These are phyloP conservation scores for Caenorhabditis afra DNA, from an alignment of 2,888 invertebrate genomes.

Conservation along the genomic window DNA sequence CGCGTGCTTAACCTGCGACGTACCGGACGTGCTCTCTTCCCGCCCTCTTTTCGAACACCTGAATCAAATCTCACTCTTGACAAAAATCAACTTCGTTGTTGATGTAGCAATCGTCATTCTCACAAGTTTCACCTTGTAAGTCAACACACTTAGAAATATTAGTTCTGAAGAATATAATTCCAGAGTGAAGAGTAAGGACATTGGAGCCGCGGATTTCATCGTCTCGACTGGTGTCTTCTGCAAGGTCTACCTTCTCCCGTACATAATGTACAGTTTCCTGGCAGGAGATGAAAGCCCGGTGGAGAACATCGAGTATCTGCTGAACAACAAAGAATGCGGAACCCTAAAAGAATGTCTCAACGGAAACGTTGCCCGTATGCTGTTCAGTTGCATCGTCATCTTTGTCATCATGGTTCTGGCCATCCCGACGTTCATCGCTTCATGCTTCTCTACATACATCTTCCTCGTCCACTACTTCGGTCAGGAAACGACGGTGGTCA, in stretches of 20 bases:
- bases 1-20: constrained; percentile 47
- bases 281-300: constrained; percentile 39
- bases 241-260: constrained; percentile 51
- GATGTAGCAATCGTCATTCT: constrained; percentile 37
- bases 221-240: constrained; percentile 50
- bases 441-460: constrained; percentile 45
- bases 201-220: constrained; percentile 48
- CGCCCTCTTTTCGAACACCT: constrained; percentile 42
- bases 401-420: constrained; percentile 47
- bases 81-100: constrained; percentile 47
- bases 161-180: constrained; percentile 7
- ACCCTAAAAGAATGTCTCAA: constrained; percentile 47
- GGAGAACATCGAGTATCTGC: constrained; percentile 40
- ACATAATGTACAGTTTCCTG: constrained; percentile 49
- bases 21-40: constrained; percentile 37
- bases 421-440: constrained; percentile 36
- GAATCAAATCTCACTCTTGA: constrained; percentile 48
- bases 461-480: constrained; percentile 45
- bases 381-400: constrained; percentile 47
- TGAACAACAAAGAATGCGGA: constrained; percentile 43
- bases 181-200: constrained; percentile 40
- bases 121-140: constrained; percentile 43
- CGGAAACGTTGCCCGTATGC: constrained; percentile 46
- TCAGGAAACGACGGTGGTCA: constrained; percentile 23
- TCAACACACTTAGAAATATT: too few species aligned